These are phyloP conservation scores for Cataglyphis altisquamis DNA, from an alignment of 2,888 invertebrate genomes.

Conservation along the genomic window DNA sequence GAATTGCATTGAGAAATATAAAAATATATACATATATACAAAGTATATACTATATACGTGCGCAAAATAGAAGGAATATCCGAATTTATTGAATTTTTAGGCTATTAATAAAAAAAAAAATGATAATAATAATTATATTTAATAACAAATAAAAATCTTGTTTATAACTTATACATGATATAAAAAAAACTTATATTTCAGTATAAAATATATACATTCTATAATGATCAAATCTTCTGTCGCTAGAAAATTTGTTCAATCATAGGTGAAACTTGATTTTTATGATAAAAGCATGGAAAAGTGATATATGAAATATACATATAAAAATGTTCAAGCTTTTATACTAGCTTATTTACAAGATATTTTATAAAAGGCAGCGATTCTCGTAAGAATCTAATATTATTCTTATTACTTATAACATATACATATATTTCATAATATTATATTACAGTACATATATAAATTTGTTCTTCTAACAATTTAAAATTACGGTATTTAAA, in stretches of 20 bases:
- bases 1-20: slow-evolving; percentile 21
- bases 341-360: slow-evolving; percentile 35
- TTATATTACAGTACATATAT: slow-evolving; percentile 23
- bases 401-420: slow-evolving; percentile 11
- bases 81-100: slow-evolving; percentile 15
- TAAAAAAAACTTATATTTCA: slow-evolving; percentile 7
- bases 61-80: background rate
- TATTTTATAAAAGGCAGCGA: slow-evolving; percentile 11
- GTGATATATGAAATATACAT: background rate
- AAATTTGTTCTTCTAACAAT: slow-evolving; percentile 9
- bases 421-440: background rate
- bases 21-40: background rate
- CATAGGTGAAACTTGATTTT: background rate
- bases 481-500: background rate
- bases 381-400: background rate
- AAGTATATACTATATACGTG: background rate
- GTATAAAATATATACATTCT: slow-evolving; percentile 27
- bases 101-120: slow-evolving; percentile 21
- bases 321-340: slow-evolving; percentile 11
- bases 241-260: slow-evolving; percentile 15
- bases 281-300: slow-evolving; percentile 2
- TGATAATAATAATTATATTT: background rate
- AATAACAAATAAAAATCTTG: slow-evolving; percentile 2
- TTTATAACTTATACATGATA: slow-evolving; percentile 2
- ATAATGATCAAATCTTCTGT: background rate